Evolutionary conservation across 2,113 vertebrate species (phyloP), one percentile per base, ranked within the genome.

Genomic region (Poeciliopsis prolifica): DNA sequence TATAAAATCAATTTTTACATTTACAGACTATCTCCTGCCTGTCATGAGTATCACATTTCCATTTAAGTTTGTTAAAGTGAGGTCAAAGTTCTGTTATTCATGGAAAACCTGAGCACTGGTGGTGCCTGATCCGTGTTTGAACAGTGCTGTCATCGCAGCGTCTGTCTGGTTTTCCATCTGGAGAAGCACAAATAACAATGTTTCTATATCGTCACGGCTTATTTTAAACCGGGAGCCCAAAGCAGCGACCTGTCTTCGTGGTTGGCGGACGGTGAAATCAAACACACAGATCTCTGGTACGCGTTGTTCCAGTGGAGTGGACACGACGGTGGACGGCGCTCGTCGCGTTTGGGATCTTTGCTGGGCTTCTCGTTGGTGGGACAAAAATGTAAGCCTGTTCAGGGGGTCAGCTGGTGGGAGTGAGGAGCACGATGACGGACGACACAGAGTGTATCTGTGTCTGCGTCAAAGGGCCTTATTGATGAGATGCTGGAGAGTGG

Each of bases 61-160:
- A 15, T 8, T 61, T 48, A 40, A 37, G 78, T 19, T 17, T 85
- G 72, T 70, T 77, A 60, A 68, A 61, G 48, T 66, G 58, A 29
- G 73, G 42, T 44, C 70, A 69, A 29, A 24, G 19, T 40, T 65
- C 61, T 65, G 79, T 60, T 69, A 35, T 68, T 61, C 58, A 22
- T 62, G 78, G 87, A 89, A 91, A 92, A 77, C 35, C 70, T 84
- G 80, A 83, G 51, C 70, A 54, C 60, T 31, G 73, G 75, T 66
- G 75, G 77, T 64, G 65, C 70, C 77, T 80, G 72, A 85, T 79
- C 82, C 84, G 78, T 91, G 89, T 89, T 91, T 80, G 61, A 80
- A 77, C 66, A 68, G 77, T 30, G 83, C 35, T 79, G 82, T 85
- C 84, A 81, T 83, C 75, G 15, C 61, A 17, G 66, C 51, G 31